Conservation (phyloP, 2,888 invertebrate genomes). For the Nomada ruficornis region DNA sequence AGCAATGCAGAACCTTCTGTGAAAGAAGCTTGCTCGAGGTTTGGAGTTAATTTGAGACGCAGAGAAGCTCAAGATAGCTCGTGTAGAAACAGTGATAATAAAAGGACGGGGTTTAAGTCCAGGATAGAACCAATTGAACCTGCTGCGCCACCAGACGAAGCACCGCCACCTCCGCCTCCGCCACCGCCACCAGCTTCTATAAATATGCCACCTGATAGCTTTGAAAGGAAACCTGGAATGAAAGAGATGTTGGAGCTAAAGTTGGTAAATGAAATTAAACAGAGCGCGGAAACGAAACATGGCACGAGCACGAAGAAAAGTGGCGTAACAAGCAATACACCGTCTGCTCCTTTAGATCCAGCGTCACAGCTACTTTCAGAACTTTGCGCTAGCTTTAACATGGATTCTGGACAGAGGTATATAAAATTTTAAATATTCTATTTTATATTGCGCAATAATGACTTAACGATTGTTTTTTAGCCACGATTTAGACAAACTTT, state of each 20-base stretch:
- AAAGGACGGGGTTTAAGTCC: slow-evolving; percentile 79
- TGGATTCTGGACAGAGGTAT: slow-evolving; percentile 85
- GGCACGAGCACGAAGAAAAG: slow-evolving; percentile 81
- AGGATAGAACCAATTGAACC: slow-evolving; percentile 82
- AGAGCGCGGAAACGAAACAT: slow-evolving; percentile 89
- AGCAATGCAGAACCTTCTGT: slow-evolving; percentile 89
- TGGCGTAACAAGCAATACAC: slow-evolving; percentile 64
- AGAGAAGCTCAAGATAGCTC: slow-evolving; percentile 86
- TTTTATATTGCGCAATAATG: not conserved
- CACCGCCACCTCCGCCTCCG: slow-evolving; percentile 83
- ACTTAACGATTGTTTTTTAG: not conserved
- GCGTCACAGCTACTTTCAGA: slow-evolving; percentile 93
- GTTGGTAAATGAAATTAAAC: slow-evolving; percentile 93
- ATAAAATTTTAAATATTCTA: slow-evolving; percentile 4
- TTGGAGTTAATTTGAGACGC: slow-evolving; percentile 89
- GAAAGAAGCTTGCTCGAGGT: slow-evolving; percentile 90
- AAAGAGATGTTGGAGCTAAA: slow-evolving; percentile 94
- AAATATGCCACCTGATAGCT: slow-evolving; percentile 71
- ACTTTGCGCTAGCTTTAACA: slow-evolving; percentile 92
- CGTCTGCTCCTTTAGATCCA: slow-evolving; percentile 87
- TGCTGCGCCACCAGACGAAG: slow-evolving; percentile 84
- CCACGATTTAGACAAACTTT: not conserved
- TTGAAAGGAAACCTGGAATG: slow-evolving; percentile 86
- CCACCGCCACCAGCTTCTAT: slow-evolving; percentile 84
- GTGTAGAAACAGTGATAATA: slow-evolving; percentile 80